Evolutionary conservation across 2,113 vertebrate genomes (phyloP).

Genomic region (Nanger granti): DNA sequence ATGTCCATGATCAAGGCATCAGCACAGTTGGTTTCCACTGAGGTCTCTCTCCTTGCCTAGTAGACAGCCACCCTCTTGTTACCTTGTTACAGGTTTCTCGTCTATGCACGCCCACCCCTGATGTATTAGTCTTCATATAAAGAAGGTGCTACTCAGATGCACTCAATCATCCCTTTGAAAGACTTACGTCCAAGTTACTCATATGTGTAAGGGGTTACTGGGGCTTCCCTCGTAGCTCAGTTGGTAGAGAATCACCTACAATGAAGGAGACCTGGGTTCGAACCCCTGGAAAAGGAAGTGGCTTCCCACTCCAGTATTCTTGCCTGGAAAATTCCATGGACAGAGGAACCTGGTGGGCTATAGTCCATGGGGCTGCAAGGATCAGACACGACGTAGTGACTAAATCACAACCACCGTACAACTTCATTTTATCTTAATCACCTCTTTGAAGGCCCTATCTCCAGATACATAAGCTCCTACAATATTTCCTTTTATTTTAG

Average conservation of each 20-base stretch:
- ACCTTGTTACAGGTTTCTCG: not conserved
- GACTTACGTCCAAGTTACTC: not conserved
- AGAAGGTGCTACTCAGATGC: not conserved
- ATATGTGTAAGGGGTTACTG: not conserved
- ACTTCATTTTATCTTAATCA: not conserved
- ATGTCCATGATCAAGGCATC: not conserved
- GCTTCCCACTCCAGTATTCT: not conserved
- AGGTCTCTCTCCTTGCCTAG: not conserved
- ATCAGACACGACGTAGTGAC: not conserved
- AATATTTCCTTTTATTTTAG: not conserved
- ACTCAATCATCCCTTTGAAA: not conserved
- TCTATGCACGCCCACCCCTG: rapidly evolving
- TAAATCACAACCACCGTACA: not conserved
- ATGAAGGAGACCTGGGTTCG: not conserved
- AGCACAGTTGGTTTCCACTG: not conserved
- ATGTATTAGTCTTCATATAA: not conserved
- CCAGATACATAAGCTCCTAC: not conserved
- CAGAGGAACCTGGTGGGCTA: not conserved
- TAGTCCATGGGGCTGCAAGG: not conserved
- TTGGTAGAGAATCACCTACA: not conserved
- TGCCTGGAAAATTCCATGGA: not conserved
- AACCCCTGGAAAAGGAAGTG: not conserved
- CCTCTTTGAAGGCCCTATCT: not conserved
- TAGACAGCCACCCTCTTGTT: not conserved
- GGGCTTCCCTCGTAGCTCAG: not conserved